Percentiles rank a stretch among this genome's conserved stretches.
phyloP scores from a whole-genome alignment of 2,888 invertebrate species.

The Cantharis lateralis region DNA sequence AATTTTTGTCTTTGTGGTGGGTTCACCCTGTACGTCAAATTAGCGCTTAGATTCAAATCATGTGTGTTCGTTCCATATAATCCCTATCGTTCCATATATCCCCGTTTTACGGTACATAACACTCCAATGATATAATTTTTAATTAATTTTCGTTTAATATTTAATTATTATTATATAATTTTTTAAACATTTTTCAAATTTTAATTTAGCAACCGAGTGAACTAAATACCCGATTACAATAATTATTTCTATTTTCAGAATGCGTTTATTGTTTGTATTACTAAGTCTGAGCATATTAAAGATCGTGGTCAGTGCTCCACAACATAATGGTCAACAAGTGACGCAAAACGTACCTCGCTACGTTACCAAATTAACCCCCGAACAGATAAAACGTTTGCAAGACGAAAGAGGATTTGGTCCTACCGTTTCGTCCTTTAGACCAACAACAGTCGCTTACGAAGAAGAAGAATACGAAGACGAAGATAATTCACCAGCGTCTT shows the following conservation, averaged over 20 bases:
- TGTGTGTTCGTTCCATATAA: too few species aligned
- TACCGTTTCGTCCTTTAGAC: slow-evolving; percentile 32
- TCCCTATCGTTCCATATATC: too few species aligned
- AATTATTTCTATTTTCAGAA: slow-evolving; percentile 16
- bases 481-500: slow-evolving; percentile 27
- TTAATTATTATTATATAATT: background rate
- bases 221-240: background rate
- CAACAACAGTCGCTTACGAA: slow-evolving; percentile 29
- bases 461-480: slow-evolving; percentile 30
- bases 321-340: slow-evolving; percentile 17
- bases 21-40: too few species aligned
- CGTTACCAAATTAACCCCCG: slow-evolving; percentile 29
- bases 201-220: background rate
- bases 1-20: too few species aligned
- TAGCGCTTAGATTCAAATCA: too few species aligned
- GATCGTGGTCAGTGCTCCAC: slow-evolving; percentile 20
- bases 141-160: background rate
- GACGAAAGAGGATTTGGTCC: slow-evolving; percentile 37
- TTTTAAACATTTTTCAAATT: background rate
- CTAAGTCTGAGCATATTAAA: slow-evolving; percentile 17
- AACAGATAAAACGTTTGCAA: slow-evolving; percentile 33
- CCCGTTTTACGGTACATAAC: too few species aligned
- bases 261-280: slow-evolving; percentile 30
- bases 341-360: slow-evolving; percentile 24
- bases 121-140: background rate